Evolutionary conservation across 1,140 invertebrate genomes (phyloP).

Genomic region (Rhagoletis pomonella): DNA sequence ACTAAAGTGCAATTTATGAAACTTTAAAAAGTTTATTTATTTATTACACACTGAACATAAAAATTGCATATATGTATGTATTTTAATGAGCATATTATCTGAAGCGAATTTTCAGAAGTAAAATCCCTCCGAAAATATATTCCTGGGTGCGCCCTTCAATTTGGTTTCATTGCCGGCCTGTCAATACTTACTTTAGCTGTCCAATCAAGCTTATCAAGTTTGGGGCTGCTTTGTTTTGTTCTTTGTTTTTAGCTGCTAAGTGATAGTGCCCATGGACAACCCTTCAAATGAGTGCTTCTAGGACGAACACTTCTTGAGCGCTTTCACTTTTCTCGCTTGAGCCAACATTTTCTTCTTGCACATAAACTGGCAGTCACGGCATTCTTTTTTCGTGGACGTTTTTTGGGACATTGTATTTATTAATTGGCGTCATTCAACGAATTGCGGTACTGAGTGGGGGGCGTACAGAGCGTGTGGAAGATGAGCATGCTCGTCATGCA

Average conservation of each 20-base stretch:
- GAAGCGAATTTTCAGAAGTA: too few species aligned
- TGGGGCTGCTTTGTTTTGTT: background rate
- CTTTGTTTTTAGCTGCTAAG: background rate
- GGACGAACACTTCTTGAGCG: background rate
- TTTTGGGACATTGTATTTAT: background rate
- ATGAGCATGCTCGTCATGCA: background rate
- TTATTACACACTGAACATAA: too few species aligned
- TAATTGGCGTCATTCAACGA: constrained; percentile 23
- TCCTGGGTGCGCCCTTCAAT: background rate
- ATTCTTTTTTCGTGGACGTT: background rate
- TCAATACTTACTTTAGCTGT: background rate
- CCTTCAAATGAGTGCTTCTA: background rate
- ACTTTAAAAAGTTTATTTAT: too few species aligned
- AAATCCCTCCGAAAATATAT: too few species aligned
- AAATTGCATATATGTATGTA: too few species aligned
- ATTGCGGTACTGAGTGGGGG: background rate
- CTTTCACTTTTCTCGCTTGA: background rate
- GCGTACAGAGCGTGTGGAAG: background rate
- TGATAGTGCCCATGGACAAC: background rate
- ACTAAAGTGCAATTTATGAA: too few species aligned
- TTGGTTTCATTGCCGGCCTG: background rate
- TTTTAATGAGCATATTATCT: too few species aligned
- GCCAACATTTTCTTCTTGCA: background rate
- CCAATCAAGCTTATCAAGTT: background rate
- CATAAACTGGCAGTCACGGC: background rate